phyloP scores from a whole-genome alignment of 2,113 vertebrate species.

The Engraulis encrasicolus region DNA sequence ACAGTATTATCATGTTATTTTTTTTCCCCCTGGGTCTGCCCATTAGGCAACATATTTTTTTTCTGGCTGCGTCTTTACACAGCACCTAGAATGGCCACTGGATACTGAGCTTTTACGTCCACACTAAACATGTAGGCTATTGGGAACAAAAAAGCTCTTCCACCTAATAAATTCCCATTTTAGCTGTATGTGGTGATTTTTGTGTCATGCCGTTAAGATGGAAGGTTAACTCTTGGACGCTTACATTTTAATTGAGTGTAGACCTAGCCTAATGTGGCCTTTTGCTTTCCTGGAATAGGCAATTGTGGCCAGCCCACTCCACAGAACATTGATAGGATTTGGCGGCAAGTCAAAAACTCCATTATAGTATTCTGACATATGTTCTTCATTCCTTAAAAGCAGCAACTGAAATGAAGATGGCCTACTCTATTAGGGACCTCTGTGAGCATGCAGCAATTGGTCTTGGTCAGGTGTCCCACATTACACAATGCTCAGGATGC shows the following conservation, averaged over 20 bases:
- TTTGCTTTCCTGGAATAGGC: not conserved
- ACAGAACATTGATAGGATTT: not conserved
- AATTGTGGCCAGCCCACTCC: not conserved
- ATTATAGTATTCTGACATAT: not conserved
- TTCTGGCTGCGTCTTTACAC: too few species aligned
- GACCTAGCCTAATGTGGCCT: not conserved
- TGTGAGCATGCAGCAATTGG: not conserved
- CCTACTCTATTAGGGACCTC: too few species aligned
- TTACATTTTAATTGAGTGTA: not conserved
- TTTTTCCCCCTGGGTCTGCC: too few species aligned
- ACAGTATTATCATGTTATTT: too few species aligned
- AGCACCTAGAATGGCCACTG: too few species aligned
- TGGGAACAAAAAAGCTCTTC: too few species aligned
- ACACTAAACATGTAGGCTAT: too few species aligned
- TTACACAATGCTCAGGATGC: not conserved
- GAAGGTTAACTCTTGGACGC: not conserved
- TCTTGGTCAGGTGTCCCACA: not conserved
- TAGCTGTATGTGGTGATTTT: not conserved
- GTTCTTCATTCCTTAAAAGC: not conserved
- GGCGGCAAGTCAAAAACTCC: not conserved
- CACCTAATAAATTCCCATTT: not conserved
- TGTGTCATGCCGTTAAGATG: not conserved
- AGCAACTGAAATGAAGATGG: not conserved
- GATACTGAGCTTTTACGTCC: too few species aligned
- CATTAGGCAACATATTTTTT: too few species aligned